Conservation (phyloP, 2,113 vertebrate genomes). For the Rhipidura dahli region DNA sequence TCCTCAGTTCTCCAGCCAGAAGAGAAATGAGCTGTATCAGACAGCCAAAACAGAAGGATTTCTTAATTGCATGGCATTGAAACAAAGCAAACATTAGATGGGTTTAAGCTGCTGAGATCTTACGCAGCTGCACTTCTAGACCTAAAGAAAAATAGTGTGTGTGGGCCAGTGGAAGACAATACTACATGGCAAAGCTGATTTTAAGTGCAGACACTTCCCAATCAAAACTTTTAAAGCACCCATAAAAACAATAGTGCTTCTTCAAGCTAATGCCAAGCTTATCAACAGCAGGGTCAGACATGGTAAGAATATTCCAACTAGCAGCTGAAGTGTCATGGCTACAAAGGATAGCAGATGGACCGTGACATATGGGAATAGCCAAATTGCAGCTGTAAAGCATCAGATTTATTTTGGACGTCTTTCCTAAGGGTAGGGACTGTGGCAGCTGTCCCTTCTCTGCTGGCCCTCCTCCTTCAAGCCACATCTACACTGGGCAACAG, state of each 20-base stretch:
- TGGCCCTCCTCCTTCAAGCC: not conserved
- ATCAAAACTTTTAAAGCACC: not conserved
- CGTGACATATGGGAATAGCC: not conserved
- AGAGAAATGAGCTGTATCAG: accelerated
- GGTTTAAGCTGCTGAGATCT: not conserved
- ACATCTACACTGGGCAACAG: accelerated
- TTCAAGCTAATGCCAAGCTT: not conserved
- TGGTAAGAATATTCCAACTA: not conserved
- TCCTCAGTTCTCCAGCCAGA: not conserved
- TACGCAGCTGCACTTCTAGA: not conserved
- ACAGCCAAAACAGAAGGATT: not conserved
- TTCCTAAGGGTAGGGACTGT: not conserved
- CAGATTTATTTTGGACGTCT: not conserved
- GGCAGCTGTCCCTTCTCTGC: not conserved
- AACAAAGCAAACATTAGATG: not conserved
- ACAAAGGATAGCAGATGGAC: not conserved
- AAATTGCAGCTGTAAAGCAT: not conserved
- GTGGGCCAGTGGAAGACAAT: not conserved
- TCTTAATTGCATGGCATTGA: not conserved
- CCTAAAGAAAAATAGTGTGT: not conserved
- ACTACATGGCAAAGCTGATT: not conserved
- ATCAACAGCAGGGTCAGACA: not conserved
- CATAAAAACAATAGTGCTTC: not conserved
- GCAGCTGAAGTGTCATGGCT: not conserved
- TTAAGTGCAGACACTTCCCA: not conserved